Percentiles rank a stretch among this genome's conserved stretches.
phyloP scores from a whole-genome alignment of 23 tunicate species.

The Styela clava region DNA sequence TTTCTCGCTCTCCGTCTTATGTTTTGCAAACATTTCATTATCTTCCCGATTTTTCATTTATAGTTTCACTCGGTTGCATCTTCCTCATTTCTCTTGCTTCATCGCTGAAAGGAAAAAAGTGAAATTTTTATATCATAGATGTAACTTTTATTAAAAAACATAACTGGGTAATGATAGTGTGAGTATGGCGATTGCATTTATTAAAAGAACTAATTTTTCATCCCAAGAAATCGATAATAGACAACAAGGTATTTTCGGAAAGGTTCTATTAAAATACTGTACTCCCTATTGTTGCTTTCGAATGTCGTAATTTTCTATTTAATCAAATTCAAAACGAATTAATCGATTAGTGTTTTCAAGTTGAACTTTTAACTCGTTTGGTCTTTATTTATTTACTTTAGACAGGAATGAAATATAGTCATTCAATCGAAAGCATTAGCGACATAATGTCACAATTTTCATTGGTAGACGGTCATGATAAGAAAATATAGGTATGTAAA shows the following conservation, averaged over 20 bases:
- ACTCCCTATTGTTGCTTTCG: not conserved
- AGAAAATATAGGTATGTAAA: too few species aligned
- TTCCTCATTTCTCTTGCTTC: not conserved
- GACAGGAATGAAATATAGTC: too few species aligned
- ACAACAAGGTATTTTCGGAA: not conserved
- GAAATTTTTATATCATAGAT: too few species aligned
- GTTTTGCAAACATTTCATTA: too few species aligned
- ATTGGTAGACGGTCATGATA: too few species aligned
- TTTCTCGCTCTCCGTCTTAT: too few species aligned
- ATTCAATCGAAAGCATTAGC: too few species aligned
- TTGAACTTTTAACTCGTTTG: too few species aligned
- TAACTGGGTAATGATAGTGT: not conserved
- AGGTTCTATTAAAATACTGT: not conserved
- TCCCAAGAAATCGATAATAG: not conserved
- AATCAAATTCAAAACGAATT: not conserved
- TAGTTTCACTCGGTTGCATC: not conserved
- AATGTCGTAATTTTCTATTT: not conserved
- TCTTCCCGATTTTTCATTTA: not conserved
- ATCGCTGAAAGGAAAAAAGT: not conserved
- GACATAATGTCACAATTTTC: too few species aligned
- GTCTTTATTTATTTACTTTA: too few species aligned
- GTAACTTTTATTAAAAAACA: too few species aligned
- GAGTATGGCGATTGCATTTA: not conserved
- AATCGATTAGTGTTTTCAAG: not conserved
- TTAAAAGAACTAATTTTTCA: not conserved